phyloP scores from a whole-genome alignment of 1,140 invertebrate species.

The Eumaeus atala region DNA sequence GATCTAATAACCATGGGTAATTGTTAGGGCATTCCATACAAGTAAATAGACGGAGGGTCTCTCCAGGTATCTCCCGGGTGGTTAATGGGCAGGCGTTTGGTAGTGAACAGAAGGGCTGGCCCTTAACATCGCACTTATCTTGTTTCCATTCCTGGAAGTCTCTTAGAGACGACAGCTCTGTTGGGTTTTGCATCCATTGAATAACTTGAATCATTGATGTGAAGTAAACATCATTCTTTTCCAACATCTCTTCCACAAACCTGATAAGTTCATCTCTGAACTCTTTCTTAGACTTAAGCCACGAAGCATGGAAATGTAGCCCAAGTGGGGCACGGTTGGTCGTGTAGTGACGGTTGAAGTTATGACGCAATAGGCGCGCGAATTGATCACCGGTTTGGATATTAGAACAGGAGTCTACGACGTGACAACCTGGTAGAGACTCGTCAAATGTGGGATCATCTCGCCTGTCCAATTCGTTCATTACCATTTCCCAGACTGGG shows the following conservation, averaged over 20 bases:
- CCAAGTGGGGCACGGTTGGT: slow-evolving; percentile 95
- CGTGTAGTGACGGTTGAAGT: slow-evolving; percentile 94
- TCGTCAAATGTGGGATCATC: slow-evolving; percentile 94
- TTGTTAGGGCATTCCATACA: slow-evolving; percentile 97
- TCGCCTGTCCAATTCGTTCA: slow-evolving; percentile 94
- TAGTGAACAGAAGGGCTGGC: slow-evolving; percentile 92
- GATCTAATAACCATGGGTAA: slow-evolving; percentile 96
- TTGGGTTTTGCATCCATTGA: slow-evolving; percentile 98
- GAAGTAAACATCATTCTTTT: slow-evolving; percentile 94
- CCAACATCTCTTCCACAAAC: slow-evolving; percentile 94
- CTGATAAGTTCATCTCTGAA: slow-evolving; percentile 93
- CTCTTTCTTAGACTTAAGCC: slow-evolving; percentile 95
- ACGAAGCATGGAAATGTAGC: slow-evolving; percentile 95
- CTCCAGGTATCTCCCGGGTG: slow-evolving; percentile 92
- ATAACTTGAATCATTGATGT: slow-evolving; percentile 95
- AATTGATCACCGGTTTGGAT: slow-evolving; percentile 93
- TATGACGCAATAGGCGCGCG: slow-evolving; percentile 89
- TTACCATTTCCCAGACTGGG: slow-evolving; percentile 96
- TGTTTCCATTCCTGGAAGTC: slow-evolving; percentile 95
- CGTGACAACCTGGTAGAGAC: slow-evolving; percentile 92
- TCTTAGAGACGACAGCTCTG: slow-evolving; percentile 87
- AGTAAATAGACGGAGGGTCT: slow-evolving; percentile 93
- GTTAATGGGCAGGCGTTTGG: slow-evolving; percentile 93
- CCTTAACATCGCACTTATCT: slow-evolving; percentile 95
- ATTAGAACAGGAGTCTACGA: slow-evolving; percentile 95